phyloP scores from a whole-genome alignment of 2,113 vertebrate genomes.

The Oryzias woworae region DNA sequence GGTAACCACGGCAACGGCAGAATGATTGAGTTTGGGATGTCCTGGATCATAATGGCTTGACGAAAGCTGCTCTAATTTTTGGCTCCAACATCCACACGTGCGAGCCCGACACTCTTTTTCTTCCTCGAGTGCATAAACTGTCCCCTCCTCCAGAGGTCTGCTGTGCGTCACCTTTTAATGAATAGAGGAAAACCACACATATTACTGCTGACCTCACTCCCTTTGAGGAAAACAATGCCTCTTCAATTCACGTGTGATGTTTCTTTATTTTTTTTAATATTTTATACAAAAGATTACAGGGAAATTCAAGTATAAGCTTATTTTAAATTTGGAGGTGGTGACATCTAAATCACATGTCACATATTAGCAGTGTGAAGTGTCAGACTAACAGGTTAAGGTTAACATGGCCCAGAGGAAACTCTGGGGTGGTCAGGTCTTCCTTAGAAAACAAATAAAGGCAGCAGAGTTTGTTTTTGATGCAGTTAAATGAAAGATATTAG shows the following conservation, averaged over 20 bases:
- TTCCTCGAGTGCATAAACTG: slow-evolving; percentile 10
- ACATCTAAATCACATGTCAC: slow-evolving; percentile 18
- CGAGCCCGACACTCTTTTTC: slow-evolving; percentile 35
- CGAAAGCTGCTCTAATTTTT: slow-evolving; percentile 39
- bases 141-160: slow-evolving; percentile 40
- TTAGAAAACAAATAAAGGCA: slow-evolving; percentile 71
- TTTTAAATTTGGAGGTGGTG: neutral
- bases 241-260: neutral
- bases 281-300: slow-evolving; percentile 6
- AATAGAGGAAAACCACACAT: slow-evolving; percentile 26
- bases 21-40: slow-evolving; percentile 32
- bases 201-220: slow-evolving; percentile 28
- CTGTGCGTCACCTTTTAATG: slow-evolving; percentile 41
- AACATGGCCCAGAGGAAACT: slow-evolving; percentile 58
- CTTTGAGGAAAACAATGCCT: slow-evolving; percentile 28
- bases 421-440: slow-evolving; percentile 63
- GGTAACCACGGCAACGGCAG: slow-evolving; percentile 38
- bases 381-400: slow-evolving; percentile 55
- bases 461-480: slow-evolving; percentile 65
- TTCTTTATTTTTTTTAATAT: neutral
- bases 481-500: slow-evolving; percentile 47
- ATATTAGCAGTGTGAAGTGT: slow-evolving; percentile 32
- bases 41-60: slow-evolving; percentile 48
- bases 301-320: neutral
- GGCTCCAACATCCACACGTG: slow-evolving; percentile 45